A percentile compares a stretch with the other conserved stretches of the same genome.
These are phyloP conservation scores for Notechis scutatus DNA, from an alignment of 2,113 vertebrate genomes.

Conservation along the genomic window DNA sequence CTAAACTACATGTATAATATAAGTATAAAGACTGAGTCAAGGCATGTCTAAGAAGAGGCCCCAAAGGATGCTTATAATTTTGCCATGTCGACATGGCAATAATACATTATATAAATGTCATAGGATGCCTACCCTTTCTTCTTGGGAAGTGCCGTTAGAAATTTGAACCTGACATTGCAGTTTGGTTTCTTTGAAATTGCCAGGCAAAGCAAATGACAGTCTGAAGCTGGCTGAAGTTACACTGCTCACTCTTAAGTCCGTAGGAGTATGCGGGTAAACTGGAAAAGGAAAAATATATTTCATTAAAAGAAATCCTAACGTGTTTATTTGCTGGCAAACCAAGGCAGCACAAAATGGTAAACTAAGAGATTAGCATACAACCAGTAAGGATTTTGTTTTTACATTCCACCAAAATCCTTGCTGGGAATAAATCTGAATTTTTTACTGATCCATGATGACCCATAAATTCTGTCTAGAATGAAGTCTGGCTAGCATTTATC, in stretches of 20 bases:
- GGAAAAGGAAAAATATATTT: slow-evolving; percentile 37
- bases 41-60: background rate
- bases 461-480: background rate
- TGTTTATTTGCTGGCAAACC: background rate
- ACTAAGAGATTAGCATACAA: background rate
- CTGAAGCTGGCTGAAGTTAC: slow-evolving; percentile 52
- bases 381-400: background rate
- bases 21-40: too few species aligned
- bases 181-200: slow-evolving; percentile 64
- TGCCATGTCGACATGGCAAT: background rate
- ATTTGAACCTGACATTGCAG: slow-evolving; percentile 72
- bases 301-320: background rate
- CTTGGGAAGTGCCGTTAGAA: slow-evolving; percentile 27
- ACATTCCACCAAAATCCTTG: background rate
- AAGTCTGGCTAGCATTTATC: background rate
- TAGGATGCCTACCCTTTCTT: slow-evolving; percentile 62
- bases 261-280: slow-evolving; percentile 68
- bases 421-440: background rate
- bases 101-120: background rate
- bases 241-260: slow-evolving; percentile 57
- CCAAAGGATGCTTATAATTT: background rate
- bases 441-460: background rate
- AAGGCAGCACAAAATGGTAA: background rate
- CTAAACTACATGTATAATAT: background rate
- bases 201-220: slow-evolving; percentile 67